Evolutionary conservation across 2,888 invertebrate genomes (phyloP), one percentile per base, ranked within the genome.

Genomic region (Beris morrisii): DNA sequence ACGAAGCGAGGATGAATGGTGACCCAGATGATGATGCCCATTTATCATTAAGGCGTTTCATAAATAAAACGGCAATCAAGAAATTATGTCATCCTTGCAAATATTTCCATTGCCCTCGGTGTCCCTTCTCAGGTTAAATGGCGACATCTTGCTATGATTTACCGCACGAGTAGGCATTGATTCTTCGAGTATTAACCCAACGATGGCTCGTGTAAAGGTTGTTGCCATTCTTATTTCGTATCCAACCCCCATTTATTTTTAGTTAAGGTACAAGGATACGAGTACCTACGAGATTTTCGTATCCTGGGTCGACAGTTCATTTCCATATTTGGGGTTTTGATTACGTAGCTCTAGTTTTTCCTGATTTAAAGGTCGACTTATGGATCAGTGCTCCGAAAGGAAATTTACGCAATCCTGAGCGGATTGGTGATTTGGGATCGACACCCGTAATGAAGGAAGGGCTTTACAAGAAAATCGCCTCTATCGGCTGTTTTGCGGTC

Each of bases 21-120:
- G 48, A 59, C 48, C 59, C 48, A 28, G 31, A 48, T 59, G 44
- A 59, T 30, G 48, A 28, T 44, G 22, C 48, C 48, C 28, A 59
- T 59, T 59, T 59, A 48, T 59, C 48, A 59, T 32, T 32, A 50
- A 32, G n/a, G 43, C 52, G 5, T 15, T 50, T 52, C 52, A 61
- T 50, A 50, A 61, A 50, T 50, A 61, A 50, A 50, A 50, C 13
- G 32, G 15, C 48, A 61, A 61, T 61, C 61, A 61, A 61, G 61
- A 50, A 50, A 61, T 61, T 61, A 50, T 38, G 31, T 48, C 32
- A n/a, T n/a, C 43, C 48, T 59, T 48, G 31, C 32, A 48, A 48
- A 48, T 46, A 22, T 28, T 7, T 9, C 32, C 22, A 38, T 38
- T 38, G 38, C 48, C 22, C 31, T n/a, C 15, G n/a, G 6, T 15